Conservation (phyloP, 2,113 vertebrate species). For the Chloebia gouldiae region DNA sequence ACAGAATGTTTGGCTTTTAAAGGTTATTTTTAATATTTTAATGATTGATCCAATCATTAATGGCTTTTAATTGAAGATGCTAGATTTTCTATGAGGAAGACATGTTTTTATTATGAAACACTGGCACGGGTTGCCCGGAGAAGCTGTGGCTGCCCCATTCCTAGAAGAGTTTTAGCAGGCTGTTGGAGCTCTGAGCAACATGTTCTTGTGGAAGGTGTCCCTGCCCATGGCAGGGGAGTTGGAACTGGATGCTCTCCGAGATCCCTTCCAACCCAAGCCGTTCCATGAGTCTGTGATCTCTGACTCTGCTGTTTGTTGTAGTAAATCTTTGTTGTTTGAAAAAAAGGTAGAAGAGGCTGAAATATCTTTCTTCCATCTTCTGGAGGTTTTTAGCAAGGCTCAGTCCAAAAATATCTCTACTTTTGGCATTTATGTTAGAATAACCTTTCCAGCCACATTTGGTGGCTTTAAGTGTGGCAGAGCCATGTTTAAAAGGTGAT, state of each 20-base stretch:
- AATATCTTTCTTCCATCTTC: background rate
- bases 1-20: background rate
- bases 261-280: background rate
- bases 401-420: background rate
- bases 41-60: background rate
- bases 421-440: background rate
- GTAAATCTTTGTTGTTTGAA: background rate
- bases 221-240: background rate
- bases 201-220: background rate
- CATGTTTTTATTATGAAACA: fast-evolving
- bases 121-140: background rate
- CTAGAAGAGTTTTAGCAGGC: background rate
- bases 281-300: background rate
- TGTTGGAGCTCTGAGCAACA: background rate
- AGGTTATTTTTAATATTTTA: background rate
- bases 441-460: background rate
- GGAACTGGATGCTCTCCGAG: background rate
- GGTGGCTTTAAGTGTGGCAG: background rate
- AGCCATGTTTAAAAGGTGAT: background rate
- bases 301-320: background rate
- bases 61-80: background rate
- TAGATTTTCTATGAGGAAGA: background rate
- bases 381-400: background rate
- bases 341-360: background rate
- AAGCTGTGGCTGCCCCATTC: background rate